Base-by-base conservation (phyloP, 2,888 invertebrate species). In the Eupithecia abbreviata region DNA sequence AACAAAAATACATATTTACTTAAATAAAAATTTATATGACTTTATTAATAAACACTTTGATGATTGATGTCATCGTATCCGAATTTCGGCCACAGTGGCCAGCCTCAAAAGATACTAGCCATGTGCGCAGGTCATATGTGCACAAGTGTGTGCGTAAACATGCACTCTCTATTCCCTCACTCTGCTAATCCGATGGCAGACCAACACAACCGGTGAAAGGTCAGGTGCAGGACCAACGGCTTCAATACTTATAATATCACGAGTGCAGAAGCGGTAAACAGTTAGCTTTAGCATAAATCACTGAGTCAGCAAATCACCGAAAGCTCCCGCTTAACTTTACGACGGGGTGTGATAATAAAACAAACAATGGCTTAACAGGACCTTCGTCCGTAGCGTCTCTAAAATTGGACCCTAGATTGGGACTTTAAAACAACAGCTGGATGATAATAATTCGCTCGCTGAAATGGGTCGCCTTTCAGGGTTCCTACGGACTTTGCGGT, bases 251-350 rank as follows among this genome's bases (percentile, higher is more conserved):
- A 15, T 7, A 4, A 2, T 4, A 58, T 18, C 9, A 18, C 67
- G 13, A 72, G 68, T 49, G n/a, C 2, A 68, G 43, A 10, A 49
- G 47, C 15, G 18, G 41, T 41, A 41, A 66, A 70, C 18, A 66
- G 30, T 66, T 68, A 76, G 78, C 74, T 74, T 13, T 12, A 55
- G 62, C 72, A 76, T 81, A 79, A 81, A 82, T 81, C 79, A 81
- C 67, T 71, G 75, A 79, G 79, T 77, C 76, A 70, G 75, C 42
- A 66, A 66, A 81, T 79, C 76, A 70, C 77, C 67, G 15, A 67
- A 77, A 82, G 77, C 79, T 77, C 73, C 69, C 75, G 76, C 77
- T 79, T 77, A 74, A 77, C 79, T 79, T 82, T 81, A 80, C 78
- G 77, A 70, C 73, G 71, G 77, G 72, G 74, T 71, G 71, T 80